Evolutionary conservation across 2,113 vertebrate genomes (phyloP), one percentile per base, ranked within the genome.

Genomic region (Monopterus albus): DNA sequence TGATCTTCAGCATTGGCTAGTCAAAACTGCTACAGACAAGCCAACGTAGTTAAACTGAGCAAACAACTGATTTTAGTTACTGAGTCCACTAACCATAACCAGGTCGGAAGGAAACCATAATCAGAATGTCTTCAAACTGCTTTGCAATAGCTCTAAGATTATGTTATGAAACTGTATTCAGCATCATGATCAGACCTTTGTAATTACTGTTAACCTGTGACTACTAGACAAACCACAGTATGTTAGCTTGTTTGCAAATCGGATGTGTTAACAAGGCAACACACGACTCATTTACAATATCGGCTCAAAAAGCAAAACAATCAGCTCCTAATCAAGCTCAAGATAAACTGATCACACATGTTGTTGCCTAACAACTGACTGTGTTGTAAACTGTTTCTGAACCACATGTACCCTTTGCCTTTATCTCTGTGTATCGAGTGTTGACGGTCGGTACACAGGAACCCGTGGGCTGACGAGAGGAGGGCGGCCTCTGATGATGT

Each of bases 401-500:
- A 6, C 12, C 23, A n/a, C 31, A 35, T 31, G 8, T 11, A 55
- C 23, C 31, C 33, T 17, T 31, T 7, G 17, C 20, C 11, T 67
- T 94, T 87, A 96, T 70, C 94, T 91, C 86, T 96, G 95, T 0
- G 91, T 94, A 68, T 95, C 84, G 15, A 96, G 84, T 2, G 89
- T 95, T 6, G 71, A 45, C 3, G 96, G 96, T 25, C 82, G 89
- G 82, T 99, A 98, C 11, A 99, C 93, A 0, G 95, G 94, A 67
- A 96, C 84, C 0, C 89, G 90, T 3, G 80, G 59, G 39, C 96
- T 95, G 2, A 69, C 56, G 8, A 97, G 95, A 0, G 88, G 38
- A 1, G 94, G 94, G 10, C 85, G 79, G 5, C 96, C 95, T 82
- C 93, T 95, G 72, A 99, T 97, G 15, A 95, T 88, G 82, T 99